Base-by-base conservation (phyloP, 1,140 invertebrate species). In the Drosophila truncata region DNA sequence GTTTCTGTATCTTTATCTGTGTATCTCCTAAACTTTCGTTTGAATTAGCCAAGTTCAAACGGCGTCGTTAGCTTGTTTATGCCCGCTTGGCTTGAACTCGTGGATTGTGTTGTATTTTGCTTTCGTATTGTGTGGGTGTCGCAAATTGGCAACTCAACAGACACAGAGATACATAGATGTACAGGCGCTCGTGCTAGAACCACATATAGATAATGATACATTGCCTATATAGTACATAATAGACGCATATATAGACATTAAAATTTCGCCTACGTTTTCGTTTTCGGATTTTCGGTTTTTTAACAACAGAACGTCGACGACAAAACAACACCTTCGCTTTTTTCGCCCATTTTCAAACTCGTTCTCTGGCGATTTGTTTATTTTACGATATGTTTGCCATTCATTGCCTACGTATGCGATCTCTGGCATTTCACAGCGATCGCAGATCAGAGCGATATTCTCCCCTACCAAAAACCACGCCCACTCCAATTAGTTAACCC, bases 281-380 rank as follows among this genome's bases (percentile, higher is more conserved):
- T 77, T 87, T 87, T 73, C 20, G 50, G 64, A 77, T 54, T 35
- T 86, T 62, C 23, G 33, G 23, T 50, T 39, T 27, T 33, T 39
- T 63, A 79, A 79, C 80, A 80, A 78, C 65, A 66, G 47, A 79
- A 77, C 42, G 69, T 62, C 81, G 72, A 80, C 85, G 18, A 82
- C 85, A 90, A 82, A 76, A 80, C 85, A 84, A 82, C 85, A 90
- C 86, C 85, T 90, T 90, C 66, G 85, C 78, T 81, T 86, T 62
- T 88, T 90, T 84, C 50, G 74, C 29, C 61, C 61, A 66, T 79
- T 81, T 55, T 79, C 60, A 85, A 88, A 90, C 85, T 85, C 80
- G 80, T 82, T 82, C 70, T 75, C 60, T 62, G 18, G 74, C 61
- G 80, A 71, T 82, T 86, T 86, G 85, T 88, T 88, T 90, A 85